Evolutionary conservation across 2,888 invertebrate species (phyloP), one percentile per base, ranked within the genome.

Genomic region (Clusia tigrina): DNA sequence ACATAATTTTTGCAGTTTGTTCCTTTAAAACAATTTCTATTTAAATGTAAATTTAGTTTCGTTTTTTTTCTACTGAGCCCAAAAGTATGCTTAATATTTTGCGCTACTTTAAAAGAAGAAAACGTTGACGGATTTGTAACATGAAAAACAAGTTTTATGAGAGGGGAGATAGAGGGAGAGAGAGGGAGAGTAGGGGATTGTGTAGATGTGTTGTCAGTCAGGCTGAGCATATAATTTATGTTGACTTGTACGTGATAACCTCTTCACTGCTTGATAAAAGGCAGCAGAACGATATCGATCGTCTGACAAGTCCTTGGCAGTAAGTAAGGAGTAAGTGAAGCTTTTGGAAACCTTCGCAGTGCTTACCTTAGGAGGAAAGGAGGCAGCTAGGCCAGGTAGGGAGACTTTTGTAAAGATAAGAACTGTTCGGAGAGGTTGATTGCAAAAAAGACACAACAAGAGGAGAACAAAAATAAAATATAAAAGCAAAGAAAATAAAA

Each of bases 171-270:
- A 15, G n/a, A 10, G 10, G 6, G n/a, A 42, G 42, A 32, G 32
- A 42, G 42, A 15, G n/a, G 6, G 12, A n/a, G n/a, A 17, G 42
- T n/a, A 15, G n/a, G n/a, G n/a, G n/a, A n/a, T n/a, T n/a, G n/a
- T n/a, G n/a, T n/a, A n/a, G 25, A 37, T 53, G 26, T 37, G 20
- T 60, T 58, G 24, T 32, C 17, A 22, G 23, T 38, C 23, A 24
- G 15, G 38, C 32, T n/a, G 6, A n/a, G n/a, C 54, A 48, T 51
- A 23, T 62, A 59, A 64, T 63, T 67, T 64, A 65, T 59, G 58
- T 48, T 65, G 67, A 56, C 64, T 63, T 63, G 52, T 60, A 67
- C 64, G 67, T 64, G 67, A 58, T 60, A 48, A 60, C 32, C 46
- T 37, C 38, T 24, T 48, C 48, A 48, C 9, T 48, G 48, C 48